Base-by-base conservation (phyloP, 2,888 invertebrate species). In the Eumerus sabulonum region DNA sequence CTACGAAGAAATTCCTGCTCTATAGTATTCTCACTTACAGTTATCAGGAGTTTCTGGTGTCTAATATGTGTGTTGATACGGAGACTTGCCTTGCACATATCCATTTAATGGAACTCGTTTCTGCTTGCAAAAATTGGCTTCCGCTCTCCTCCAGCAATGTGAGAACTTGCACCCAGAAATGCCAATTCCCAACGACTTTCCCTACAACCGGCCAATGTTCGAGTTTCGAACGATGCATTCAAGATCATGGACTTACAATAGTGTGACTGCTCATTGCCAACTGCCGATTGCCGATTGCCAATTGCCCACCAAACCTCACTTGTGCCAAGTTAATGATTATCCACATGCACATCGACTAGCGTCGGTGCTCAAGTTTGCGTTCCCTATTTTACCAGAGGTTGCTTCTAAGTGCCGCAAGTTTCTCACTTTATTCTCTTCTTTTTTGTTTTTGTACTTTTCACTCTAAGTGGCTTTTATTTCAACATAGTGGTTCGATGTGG, bases 51-150 rank as follows among this genome's bases (percentile, higher is more conserved):
- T 53, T 27, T 54, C 38, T 45, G 56, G 66, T 56, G 73, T 73
- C 59, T 79, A 27, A 27, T 27, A 27, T 27, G 27, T 47, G 60
- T 64, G 68, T 60, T 79, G 74, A 70, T 79, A 70, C 56, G 56
- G 54, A 44, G 53, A 70, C 56, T 63, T 79, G 73, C 73, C 50
- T 68, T 42, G 74, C 63, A 74, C 68, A 79, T 79, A 68, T 73
- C 73, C 53, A 68, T 63, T 79, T 68, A 79, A 79, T 68, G 63
- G 77, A 73, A 79, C 77, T 73, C 44, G 77, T 77, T 79, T 53
- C 14, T 18, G n/a, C n/a, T n/a, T n/a, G n/a, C n/a, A n/a, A 38
- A 51, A 79, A 73, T 79, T 59, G 73, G 73, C 73, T 79, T 79
- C 19, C n/a, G n/a, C n/a, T n/a, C n/a, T n/a, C n/a, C n/a, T n/a